A percentile compares a stretch with the other conserved stretches of the same genome.
These are phyloP conservation scores for Lathamus discolor DNA, from an alignment of 2,113 vertebrate species.

Conservation along the genomic window DNA sequence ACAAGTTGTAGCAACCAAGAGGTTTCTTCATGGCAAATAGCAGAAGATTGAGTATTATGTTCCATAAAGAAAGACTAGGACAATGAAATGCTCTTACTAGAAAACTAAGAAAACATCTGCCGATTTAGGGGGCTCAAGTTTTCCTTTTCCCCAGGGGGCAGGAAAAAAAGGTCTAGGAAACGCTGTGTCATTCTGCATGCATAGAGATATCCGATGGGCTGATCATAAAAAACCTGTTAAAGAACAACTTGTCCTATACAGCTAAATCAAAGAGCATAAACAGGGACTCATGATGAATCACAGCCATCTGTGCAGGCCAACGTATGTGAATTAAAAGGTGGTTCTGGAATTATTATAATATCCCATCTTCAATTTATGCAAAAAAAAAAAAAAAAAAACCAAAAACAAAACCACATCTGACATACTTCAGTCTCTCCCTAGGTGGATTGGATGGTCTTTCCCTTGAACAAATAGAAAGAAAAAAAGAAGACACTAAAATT, in stretches of 20 bases:
- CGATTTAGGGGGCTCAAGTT: not conserved
- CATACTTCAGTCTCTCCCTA: not conserved
- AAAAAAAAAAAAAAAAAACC: not conserved
- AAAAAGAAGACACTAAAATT: not conserved
- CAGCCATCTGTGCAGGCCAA: not conserved
- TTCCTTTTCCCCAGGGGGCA: not conserved
- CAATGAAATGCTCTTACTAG: not conserved
- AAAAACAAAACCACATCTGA: not conserved
- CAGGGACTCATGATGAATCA: not conserved
- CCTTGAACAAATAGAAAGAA: not conserved
- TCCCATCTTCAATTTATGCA: not conserved
- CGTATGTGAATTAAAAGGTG: not conserved
- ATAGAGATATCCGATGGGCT: not conserved
- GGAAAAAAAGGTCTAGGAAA: not conserved
- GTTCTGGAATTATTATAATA: not conserved
- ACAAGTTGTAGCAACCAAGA: not conserved
- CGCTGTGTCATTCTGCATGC: not conserved
- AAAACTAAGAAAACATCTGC: not conserved
- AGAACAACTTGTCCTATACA: conserved; percentile 2
- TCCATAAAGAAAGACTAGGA: not conserved
- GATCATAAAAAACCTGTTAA: not conserved
- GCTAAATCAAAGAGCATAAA: conserved; percentile 32
- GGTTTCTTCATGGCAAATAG: not conserved
- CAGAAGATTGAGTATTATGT: not conserved
- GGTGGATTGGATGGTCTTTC: not conserved